phyloP scores from a whole-genome alignment of 2,888 invertebrate species.

The Heterodera filipjevi region DNA sequence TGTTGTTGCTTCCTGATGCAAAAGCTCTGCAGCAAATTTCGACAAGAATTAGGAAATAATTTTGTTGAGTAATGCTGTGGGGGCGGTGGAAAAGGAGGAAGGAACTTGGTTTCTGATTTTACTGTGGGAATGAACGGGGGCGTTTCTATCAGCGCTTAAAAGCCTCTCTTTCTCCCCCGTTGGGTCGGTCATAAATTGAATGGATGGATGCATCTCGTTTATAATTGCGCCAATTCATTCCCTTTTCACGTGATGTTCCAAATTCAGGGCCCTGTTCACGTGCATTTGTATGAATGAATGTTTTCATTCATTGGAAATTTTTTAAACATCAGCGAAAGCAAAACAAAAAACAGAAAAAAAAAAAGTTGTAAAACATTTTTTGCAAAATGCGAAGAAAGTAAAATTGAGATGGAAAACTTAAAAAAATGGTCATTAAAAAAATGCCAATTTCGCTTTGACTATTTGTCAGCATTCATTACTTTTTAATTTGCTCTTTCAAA shows the following conservation, averaged over 20 bases:
- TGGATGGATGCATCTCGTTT: not conserved
- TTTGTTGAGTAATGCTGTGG: not conserved
- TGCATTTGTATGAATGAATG: not conserved
- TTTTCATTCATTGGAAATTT: not conserved
- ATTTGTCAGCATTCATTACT: too few species aligned
- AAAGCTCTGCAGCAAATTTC: too few species aligned
- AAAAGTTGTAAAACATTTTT: not conserved
- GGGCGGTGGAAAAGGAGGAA: too few species aligned
- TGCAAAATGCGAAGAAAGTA: not conserved
- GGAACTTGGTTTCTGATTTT: not conserved
- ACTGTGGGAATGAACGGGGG: not conserved
- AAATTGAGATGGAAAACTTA: not conserved
- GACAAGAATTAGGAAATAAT: not conserved
- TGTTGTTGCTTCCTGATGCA: not conserved
- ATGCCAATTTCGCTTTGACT: too few species aligned
- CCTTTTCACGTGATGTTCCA: not conserved
- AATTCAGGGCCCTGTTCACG: not conserved
- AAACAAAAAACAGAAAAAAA: not conserved
- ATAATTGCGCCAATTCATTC: not conserved
- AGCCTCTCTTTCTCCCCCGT: not conserved
- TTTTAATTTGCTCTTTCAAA: not conserved
- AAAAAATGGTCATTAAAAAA: too few species aligned
- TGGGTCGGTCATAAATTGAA: not conserved
- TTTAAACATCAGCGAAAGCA: not conserved
- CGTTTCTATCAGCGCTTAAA: not conserved